These are phyloP conservation scores for Leucosticte australis DNA, from an alignment of 2,113 vertebrate species.

Conservation along the genomic window DNA sequence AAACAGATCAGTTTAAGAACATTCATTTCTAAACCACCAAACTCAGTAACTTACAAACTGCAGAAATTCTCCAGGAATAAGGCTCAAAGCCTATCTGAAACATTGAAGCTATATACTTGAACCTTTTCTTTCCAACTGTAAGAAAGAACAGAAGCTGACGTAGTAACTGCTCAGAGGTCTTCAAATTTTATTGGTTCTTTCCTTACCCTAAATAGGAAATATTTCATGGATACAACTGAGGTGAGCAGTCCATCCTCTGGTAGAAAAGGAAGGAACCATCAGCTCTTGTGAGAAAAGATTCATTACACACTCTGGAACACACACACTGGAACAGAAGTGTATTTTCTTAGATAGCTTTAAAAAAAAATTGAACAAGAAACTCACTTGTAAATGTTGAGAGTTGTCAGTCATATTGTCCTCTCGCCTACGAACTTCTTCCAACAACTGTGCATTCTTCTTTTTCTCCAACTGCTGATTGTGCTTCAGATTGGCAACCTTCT, in stretches of 20 bases:
- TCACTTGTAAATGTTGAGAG: conserved; percentile 87
- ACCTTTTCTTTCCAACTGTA: not conserved
- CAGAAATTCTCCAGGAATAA: not conserved
- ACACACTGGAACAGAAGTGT: not conserved
- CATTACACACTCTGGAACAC: not conserved
- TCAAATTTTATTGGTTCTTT: not conserved
- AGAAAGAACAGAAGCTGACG: not conserved
- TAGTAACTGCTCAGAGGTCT: not conserved
- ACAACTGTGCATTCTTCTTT: conserved; percentile 83
- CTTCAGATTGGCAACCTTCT: conserved; percentile 90
- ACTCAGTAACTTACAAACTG: not conserved
- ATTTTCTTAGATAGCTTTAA: not conserved
- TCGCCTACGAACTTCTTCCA: conserved; percentile 82
- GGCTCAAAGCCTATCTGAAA: not conserved
- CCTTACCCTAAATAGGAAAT: not conserved
- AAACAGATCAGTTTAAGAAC: not conserved
- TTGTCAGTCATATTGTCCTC: conserved; percentile 84
- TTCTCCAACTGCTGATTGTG: conserved; percentile 86
- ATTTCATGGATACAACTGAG: not conserved
- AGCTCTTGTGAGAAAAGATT: not conserved
- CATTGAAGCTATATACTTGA: not conserved
- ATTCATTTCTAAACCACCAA: not conserved
- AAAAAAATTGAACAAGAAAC: not conserved
- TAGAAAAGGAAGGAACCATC: not conserved
- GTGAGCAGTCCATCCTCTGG: not conserved